Base-by-base conservation (phyloP, 2,113 vertebrate genomes). In the Varanus komodoensis region DNA sequence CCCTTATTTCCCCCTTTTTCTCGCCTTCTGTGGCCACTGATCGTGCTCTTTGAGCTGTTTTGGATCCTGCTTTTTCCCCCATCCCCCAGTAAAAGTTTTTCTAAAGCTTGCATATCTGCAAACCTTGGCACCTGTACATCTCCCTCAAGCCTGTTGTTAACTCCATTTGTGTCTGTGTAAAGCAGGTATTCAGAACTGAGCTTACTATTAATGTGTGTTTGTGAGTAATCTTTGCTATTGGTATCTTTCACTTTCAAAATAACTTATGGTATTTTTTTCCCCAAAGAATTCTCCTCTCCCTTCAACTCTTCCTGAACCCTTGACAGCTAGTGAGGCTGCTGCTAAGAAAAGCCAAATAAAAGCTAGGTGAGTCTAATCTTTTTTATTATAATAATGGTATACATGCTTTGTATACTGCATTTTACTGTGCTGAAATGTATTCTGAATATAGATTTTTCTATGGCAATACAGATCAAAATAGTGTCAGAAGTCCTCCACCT, bases 341-440 rank as follows among this genome's bases (percentile, higher is more conserved):
- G 98, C 99, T 94, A 99, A 97, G 96, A 99, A 98, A 96, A 99
- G 97, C 96, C 97, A 98, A 97, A 99, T 98, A 48, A 99, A 99
- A 98, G 98, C 99, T 95, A 99, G 99, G 99, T 99, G 96, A 95
- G 96, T 34, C 11, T 50, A 77, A 78, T 87, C 25, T 64, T 64
- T 64, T 64, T 1, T 32, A n/a, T n/a, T n/a, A n/a, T n/a, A n/a
- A n/a, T n/a, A 57, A 19, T 61, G 8, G 73, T 74, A 52, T 73
- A 69, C 32, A 34, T 38, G 32, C 15, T 17, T 71, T 50, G 83
- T 14, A 50, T 21, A n/a, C 54, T 25, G n/a, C n/a, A n/a, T n/a
- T n/a, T n/a, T n/a, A n/a, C n/a, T n/a, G n/a, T 29, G 5, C 25
- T 48, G 34, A 82, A 61, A 61, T 69, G 15, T 32, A 71, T 48